Percentiles rank a stretch among this genome's conserved stretches.
phyloP scores from a whole-genome alignment of 2,113 vertebrate species.

The Megaceryle maxima region DNA sequence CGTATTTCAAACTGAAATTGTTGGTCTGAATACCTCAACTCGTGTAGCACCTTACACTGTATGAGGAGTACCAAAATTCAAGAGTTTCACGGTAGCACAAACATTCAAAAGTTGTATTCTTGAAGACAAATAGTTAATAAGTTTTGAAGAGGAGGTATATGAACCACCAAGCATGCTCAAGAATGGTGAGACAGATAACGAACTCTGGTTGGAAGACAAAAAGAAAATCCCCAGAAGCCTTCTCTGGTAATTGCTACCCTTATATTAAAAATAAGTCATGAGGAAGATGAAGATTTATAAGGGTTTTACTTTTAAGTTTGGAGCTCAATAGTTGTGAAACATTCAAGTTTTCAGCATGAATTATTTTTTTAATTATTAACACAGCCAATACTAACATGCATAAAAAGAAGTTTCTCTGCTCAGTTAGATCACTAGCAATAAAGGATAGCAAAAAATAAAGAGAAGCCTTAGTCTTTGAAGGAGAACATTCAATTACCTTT shows the following conservation, averaged over 20 bases:
- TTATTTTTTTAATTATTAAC: background rate
- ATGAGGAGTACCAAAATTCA: background rate
- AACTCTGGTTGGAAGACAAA: background rate
- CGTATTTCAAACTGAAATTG: background rate
- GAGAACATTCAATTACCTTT: background rate
- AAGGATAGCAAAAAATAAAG: background rate
- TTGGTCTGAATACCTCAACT: background rate
- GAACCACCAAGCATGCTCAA: background rate
- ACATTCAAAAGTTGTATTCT: background rate
- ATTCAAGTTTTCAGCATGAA: background rate
- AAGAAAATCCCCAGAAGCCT: too few relatives aligned
- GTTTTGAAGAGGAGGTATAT: background rate
- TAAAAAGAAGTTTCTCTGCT: background rate
- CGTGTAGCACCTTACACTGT: background rate
- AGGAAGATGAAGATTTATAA: background rate
- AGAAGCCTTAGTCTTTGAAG: background rate
- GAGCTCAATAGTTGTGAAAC: background rate
- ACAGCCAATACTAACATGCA: background rate
- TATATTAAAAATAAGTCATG: background rate
- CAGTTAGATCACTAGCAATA: background rate
- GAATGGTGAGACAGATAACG: background rate
- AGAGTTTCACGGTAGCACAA: background rate
- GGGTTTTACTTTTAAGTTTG: background rate
- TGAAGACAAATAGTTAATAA: background rate
- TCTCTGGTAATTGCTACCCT: background rate